phyloP scores from a whole-genome alignment of 2,888 invertebrate species.

The Platypus cylindrus region DNA sequence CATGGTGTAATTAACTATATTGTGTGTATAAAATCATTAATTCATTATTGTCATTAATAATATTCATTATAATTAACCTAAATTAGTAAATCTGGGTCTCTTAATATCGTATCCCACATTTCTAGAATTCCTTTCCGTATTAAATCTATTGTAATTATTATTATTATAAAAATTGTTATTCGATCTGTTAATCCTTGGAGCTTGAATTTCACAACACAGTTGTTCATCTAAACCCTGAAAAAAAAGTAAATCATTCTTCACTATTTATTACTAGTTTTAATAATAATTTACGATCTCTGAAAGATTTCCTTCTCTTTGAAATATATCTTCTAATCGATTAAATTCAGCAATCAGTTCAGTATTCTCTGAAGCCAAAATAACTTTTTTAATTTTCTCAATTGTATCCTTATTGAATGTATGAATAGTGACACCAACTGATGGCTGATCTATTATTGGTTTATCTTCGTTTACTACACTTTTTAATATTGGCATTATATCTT shows the following conservation, averaged over 20 bases:
- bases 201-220: constrained; percentile 27
- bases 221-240: constrained; percentile 34
- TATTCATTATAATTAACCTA: no score
- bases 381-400: constrained; percentile 38
- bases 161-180: constrained; percentile 10
- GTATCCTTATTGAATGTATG: constrained; percentile 52
- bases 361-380: constrained; percentile 37
- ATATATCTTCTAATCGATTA: constrained; percentile 40
- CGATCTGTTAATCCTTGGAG: constrained; percentile 16
- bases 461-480: constrained; percentile 45
- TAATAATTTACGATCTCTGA: constrained; percentile 19
- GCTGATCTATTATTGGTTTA: constrained; percentile 25
- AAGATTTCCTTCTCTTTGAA: constrained; percentile 42
- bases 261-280: background rate
- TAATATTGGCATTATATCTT: constrained; percentile 50
- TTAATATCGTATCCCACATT: no score
- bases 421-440: constrained; percentile 8
- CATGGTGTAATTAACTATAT: no score
- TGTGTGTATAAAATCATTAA: no score
- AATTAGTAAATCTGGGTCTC: no score
- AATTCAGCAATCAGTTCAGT: constrained; percentile 45
- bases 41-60: no score
- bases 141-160: background rate
- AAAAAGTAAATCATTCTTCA: constrained; percentile 2
- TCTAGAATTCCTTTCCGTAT: no score